Base-by-base conservation (phyloP, 2,888 invertebrate species). In the Pedicia rivosa region DNA sequence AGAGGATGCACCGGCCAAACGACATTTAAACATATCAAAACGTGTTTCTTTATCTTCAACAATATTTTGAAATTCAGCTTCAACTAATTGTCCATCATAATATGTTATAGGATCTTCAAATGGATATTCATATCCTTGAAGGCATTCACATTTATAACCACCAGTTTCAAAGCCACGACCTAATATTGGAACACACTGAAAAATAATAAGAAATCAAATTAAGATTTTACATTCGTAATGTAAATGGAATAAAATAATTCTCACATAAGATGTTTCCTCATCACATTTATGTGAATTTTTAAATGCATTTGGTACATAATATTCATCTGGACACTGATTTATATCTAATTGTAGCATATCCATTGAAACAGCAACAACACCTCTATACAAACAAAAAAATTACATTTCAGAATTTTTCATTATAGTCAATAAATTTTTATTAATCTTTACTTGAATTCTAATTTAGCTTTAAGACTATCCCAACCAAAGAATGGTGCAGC, bases 111-210 rank as follows among this genome's bases (percentile, higher is more conserved):
- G 69, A 59, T 94, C 92, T 57, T 92, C 92, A 59, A 90, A 94
- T 0, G 95, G 94, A 63, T 94, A 97, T 59, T 97, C 97, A 55
- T 73, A 97, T 20, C 95, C 95, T 63, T 95, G 95, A 34, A 83
- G 76, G 52, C 95, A 97, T 55, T 95, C 92, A 62, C 97, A 97
- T 62, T 97, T 97, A 68, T 97, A 97, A 29, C 91, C 92, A 36
- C 95, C 95, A 4, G 78, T 74, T 46, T 86, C 83, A 59, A 88
- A 97, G 25, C 90, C 87, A 53, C 92, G 74, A 2, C 94, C 94
- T 49, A 82, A 72, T 46, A 94, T 83, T 6, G 92, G 91, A 26
- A 92, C 88, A 57, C 95, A 95, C 92, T 95, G 64, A 68, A 65
- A 44, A 42, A 35, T 22, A 32, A 13, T 19, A 24, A 14, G 22